phyloP scores from a whole-genome alignment of 2,797 vertebrate genomes.

The Labeo calbasu region DNA sequence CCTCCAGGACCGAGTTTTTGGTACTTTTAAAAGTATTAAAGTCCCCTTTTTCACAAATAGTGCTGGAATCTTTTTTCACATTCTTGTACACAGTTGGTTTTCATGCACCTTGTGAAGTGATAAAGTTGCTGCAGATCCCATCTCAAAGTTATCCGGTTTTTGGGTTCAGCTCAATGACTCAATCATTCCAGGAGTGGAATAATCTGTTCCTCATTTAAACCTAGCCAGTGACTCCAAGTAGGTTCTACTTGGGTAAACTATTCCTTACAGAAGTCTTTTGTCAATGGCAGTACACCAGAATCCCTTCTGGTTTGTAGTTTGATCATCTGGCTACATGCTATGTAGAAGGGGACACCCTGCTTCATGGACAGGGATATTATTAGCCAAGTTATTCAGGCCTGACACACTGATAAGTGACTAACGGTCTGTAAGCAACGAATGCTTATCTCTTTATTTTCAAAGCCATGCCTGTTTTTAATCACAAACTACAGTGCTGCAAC shows the following conservation, averaged over 20 bases:
- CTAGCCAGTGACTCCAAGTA: too few species aligned
- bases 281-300: background rate
- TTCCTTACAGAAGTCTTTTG: background rate
- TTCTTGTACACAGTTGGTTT: too few species aligned
- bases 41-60: too few species aligned
- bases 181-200: background rate
- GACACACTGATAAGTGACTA: constrained; percentile 8
- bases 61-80: too few species aligned
- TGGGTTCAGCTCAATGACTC: background rate
- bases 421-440: background rate
- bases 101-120: too few species aligned
- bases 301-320: background rate
- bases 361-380: background rate
- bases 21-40: too few species aligned
- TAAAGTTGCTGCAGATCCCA: too few species aligned
- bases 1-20: too few species aligned
- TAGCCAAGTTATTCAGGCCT: background rate
- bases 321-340: background rate
- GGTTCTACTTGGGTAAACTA: background rate
- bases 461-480: background rate
- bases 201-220: too few species aligned
- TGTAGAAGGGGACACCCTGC: background rate
- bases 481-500: background rate
- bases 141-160: background rate
- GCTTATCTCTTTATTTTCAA: background rate